phyloP scores from a whole-genome alignment of 2,113 vertebrate species.

The Struthidea cinerea region DNA sequence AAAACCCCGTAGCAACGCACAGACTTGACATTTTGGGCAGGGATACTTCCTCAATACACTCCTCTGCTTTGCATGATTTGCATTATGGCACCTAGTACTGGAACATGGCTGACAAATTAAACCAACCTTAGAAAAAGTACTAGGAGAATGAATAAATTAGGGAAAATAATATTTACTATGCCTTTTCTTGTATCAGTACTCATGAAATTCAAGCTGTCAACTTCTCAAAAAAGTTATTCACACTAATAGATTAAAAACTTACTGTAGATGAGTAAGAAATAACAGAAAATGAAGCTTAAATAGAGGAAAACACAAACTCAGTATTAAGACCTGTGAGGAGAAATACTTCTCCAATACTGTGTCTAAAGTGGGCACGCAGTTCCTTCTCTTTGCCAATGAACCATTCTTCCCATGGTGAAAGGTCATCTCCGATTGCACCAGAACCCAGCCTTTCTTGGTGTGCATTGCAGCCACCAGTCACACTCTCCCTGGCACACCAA shows the following conservation, averaged over 20 bases:
- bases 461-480: neutral
- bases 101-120: neutral
- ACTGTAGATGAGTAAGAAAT: neutral
- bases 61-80: neutral
- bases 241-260: neutral
- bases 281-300: neutral
- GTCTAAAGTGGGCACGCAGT: too few species aligned
- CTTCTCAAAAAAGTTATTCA: neutral
- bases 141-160: neutral
- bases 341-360: neutral
- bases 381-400: too few species aligned
- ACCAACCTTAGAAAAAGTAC: neutral
- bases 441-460: neutral
- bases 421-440: accelerated
- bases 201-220: neutral
- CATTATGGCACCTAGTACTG: neutral
- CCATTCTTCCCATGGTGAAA: too few species aligned
- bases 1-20: neutral
- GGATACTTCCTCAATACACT: neutral
- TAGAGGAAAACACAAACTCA: neutral
- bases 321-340: neutral
- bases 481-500: neutral
- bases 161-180: neutral
- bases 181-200: neutral
- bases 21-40: conserved; percentile 17